Evolutionary conservation across 2,888 invertebrate species (phyloP), one percentile per base, ranked within the genome.

Genomic region (Aphrophora alni): DNA sequence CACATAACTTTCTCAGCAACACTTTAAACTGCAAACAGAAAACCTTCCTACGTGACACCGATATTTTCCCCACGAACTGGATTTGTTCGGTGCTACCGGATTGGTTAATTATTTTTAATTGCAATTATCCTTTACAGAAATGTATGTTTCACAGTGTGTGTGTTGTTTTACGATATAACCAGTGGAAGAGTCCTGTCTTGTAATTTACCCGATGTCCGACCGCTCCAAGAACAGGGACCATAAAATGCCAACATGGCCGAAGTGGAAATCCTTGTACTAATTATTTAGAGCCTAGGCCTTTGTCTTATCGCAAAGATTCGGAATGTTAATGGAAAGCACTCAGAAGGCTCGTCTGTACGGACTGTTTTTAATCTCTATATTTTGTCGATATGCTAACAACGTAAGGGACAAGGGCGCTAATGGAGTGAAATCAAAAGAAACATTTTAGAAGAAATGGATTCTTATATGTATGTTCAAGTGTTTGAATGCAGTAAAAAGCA

Each of bases 241-340:
- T 59, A 59, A 59, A 59, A n/a, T 21, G 59, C 59, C 21, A 21
- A n/a, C 59, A 21, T 14, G 59, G 21, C 59, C 59, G 21, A 14
- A 59, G 59, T 59, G 59, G 59, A 59, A 59, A 59, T 59, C 59
- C 59, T 21, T 59, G 59, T 59, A 59, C 59, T 59, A 59, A 59
- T 59, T 59, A 59, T 59, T 59, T 59, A 59, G 59, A 21, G 59
- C 59, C 59, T 14, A 21, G 21, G n/a, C 14, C 59, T 59, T 59
- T 44, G 59, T n/a, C 59, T 59, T 59, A 59, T 59, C 59, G 59
- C 59, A 21, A 59, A 59, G 59, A 59, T 59, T 59, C 59, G 59
- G 59, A 59, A 59, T 59, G 59, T 14, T 59, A 59, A 59, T 59
- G 59, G 59, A 33, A 59, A 59, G 21, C 21, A n/a, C n/a, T 21